Evolutionary conservation across 2,113 vertebrate species (phyloP).

Genomic region (Oostethus manadensis): DNA sequence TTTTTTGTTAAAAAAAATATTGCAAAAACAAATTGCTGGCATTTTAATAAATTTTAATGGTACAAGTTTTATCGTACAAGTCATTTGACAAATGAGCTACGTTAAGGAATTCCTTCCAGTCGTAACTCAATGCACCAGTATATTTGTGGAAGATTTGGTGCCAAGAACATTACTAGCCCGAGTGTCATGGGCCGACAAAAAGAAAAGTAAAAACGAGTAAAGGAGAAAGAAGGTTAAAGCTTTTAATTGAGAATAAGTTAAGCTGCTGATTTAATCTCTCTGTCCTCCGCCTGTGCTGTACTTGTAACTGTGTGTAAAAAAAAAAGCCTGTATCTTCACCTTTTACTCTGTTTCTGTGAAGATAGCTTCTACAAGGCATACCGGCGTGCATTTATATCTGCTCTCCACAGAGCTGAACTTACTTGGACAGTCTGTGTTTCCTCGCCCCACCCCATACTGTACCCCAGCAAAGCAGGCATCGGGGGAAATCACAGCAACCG

Average conservation of each 20-base stretch:
- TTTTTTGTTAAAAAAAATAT: too few species aligned
- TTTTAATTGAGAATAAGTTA: constrained; percentile 48
- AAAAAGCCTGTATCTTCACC: constrained; percentile 25
- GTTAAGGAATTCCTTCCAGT: too few species aligned
- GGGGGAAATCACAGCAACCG: constrained; percentile 38
- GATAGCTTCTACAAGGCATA: constrained; percentile 14
- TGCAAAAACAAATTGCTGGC: too few species aligned
- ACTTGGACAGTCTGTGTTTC: constrained; percentile 24
- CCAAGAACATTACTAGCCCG: not conserved
- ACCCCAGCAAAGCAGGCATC: constrained; percentile 23
- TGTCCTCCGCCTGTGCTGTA: constrained; percentile 17
- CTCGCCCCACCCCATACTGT: constrained; percentile 14
- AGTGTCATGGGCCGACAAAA: constrained; percentile 6
- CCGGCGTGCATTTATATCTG: constrained; percentile 13
- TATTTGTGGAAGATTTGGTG: too few species aligned
- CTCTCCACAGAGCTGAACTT: constrained; percentile 24
- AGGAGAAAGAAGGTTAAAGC: constrained; percentile 5
- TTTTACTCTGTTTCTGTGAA: constrained; percentile 20
- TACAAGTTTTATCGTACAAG: too few species aligned
- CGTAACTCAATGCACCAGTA: too few species aligned
- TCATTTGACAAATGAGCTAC: too few species aligned
- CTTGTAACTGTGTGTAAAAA: constrained; percentile 25
- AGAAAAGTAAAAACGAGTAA: constrained; percentile 9
- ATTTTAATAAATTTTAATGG: too few species aligned
- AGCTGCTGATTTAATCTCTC: constrained; percentile 47